Percentiles rank a stretch among this genome's conserved stretches.
These are phyloP conservation scores for Oophaga pumilio DNA, from an alignment of 2,113 vertebrate genomes.

Conservation along the genomic window DNA sequence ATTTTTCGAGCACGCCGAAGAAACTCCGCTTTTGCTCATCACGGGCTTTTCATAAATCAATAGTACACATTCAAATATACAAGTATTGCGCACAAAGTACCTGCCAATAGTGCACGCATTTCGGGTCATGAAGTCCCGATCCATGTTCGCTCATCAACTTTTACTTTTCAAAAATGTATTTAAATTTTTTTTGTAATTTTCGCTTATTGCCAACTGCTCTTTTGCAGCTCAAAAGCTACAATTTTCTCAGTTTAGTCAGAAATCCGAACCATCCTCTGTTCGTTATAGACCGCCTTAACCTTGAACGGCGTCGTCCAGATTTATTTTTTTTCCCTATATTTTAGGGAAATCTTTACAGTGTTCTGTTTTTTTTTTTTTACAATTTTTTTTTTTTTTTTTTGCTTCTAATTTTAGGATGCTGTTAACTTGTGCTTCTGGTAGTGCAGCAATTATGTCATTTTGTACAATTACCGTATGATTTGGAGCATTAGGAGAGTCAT, in stretches of 20 bases:
- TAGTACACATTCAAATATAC: too few relatives aligned
- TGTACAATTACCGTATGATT: not conserved
- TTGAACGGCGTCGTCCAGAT: not conserved
- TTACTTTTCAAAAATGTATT: too few relatives aligned
- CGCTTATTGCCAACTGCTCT: too few relatives aligned
- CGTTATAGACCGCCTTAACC: not conserved
- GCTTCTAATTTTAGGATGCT: not conserved
- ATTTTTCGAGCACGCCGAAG: too few relatives aligned
- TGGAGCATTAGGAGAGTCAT: not conserved
- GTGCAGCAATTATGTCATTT: conserved; percentile 8
- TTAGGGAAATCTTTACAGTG: not conserved
- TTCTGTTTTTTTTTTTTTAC: not conserved
- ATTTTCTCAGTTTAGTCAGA: conserved; percentile 28
- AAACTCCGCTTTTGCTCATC: too few relatives aligned
- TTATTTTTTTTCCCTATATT: not conserved
- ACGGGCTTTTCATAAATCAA: too few relatives aligned
- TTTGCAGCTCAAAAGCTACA: not conserved
- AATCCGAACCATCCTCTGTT: conserved; percentile 12
- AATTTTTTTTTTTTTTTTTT: not conserved
- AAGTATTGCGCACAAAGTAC: too few relatives aligned
- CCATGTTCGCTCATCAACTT: too few relatives aligned
- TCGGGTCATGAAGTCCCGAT: too few relatives aligned
- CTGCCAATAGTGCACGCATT: too few relatives aligned
- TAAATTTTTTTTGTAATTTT: too few relatives aligned
- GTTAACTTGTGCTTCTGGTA: conserved; percentile 3